Evolutionary conservation across 2,888 invertebrate species (phyloP).

Genomic region (Sphaerophoria rueppellii): DNA sequence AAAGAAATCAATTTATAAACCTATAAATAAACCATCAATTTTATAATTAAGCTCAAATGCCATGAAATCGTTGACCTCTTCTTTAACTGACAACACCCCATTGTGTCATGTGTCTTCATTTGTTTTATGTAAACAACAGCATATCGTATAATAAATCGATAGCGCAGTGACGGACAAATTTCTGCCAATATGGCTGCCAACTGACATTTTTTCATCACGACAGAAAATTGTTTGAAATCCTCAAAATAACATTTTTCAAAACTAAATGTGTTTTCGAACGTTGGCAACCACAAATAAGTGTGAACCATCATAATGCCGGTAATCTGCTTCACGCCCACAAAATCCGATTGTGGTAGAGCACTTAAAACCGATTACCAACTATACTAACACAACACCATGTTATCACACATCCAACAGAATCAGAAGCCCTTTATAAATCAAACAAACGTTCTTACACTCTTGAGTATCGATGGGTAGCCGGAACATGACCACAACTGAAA

Average conservation of each 20-base stretch:
- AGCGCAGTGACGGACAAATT: no score
- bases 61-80: slow-evolving; percentile 41
- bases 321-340: slow-evolving; percentile 25
- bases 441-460: slow-evolving; percentile 23
- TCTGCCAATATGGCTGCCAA: no score
- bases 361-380: slow-evolving; percentile 25
- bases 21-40: slow-evolving; percentile 61
- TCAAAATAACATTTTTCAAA: background rate
- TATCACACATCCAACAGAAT: background rate
- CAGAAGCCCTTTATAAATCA: slow-evolving; percentile 30
- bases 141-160: no score
- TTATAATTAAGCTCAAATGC: slow-evolving; percentile 54
- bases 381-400: slow-evolving; percentile 3
- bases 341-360: slow-evolving; percentile 24
- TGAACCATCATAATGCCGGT: background rate
- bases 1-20: slow-evolving; percentile 45
- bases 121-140: background rate
- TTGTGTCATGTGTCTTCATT: slow-evolving; percentile 7
- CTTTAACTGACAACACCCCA: slow-evolving; percentile 13
- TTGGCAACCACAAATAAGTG: background rate
- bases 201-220: no score
- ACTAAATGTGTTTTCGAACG: background rate
- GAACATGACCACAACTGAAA: background rate
- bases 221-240: background rate
- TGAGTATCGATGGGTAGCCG: background rate